Base-by-base conservation (phyloP, 2,113 vertebrate genomes). In the Sisor rabdophorus region DNA sequence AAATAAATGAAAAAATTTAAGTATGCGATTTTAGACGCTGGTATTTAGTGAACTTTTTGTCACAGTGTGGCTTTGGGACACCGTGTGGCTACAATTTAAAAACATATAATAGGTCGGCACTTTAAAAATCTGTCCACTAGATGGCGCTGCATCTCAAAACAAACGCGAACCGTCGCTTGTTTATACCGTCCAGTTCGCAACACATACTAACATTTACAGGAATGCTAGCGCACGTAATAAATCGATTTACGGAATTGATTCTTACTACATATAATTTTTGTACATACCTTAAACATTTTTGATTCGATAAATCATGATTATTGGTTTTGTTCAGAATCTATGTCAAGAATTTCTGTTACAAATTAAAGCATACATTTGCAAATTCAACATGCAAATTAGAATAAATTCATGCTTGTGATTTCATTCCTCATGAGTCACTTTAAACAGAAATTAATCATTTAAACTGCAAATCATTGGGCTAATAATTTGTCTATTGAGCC, bases 171-270 rank as follows among this genome's bases (percentile, higher is more conserved):
- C 7, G 44, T 36, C 40, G 9, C 3, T 11, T 24, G 36, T 65
- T 15, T 13, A 2, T n/a, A 7, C 3, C 11, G 11, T 44, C 11
- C 11, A n/a, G 6, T 12, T 47, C 20, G 40, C 12, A 44, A 24
- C n/a, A 47, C 30, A 12, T 1, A 8, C n/a, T 11, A 11, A 1
- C 4, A 13, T 1, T 3, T 13, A 10, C 3, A 5, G 30, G 0
- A 3, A 36, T 36, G 17, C 7, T 5, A 36, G 12, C 26, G 17
- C 17, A 8, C 61, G 40, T 13, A 12, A 20, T 40, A 20, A 36
- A 4, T 63, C 30, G 36, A 9, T 63, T 63, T 19, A 63, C 17
- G 32, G 30, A 36, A 17, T 36, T 30, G 30, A 63, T 61, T 32
- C 28, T 61, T 36, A 36, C 2, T 6, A 36, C 6, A 3, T 36